Evolutionary conservation across 2,888 invertebrate genomes (phyloP).

Genomic region (Xanthia icteritia): DNA sequence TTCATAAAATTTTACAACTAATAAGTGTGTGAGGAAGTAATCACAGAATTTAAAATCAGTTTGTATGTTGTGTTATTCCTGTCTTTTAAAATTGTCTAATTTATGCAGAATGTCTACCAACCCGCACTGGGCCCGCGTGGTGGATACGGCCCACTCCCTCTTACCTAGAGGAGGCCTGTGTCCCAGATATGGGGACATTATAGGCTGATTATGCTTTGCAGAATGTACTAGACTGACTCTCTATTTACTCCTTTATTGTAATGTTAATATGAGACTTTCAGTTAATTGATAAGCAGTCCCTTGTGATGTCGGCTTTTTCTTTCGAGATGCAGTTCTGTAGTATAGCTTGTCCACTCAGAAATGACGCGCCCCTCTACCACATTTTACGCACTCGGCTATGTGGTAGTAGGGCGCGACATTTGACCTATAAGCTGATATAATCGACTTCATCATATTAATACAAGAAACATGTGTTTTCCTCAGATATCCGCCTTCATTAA

Average conservation of each 20-base stretch:
- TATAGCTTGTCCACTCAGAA: too few species aligned
- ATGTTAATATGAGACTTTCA: background rate
- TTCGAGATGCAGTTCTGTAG: too few species aligned
- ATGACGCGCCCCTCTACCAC: too few species aligned
- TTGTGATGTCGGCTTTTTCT: background rate
- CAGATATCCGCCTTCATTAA: constrained; percentile 88
- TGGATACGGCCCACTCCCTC: too few species aligned
- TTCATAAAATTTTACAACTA: too few species aligned
- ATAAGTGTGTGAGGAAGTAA: too few species aligned
- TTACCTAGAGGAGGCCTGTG: too few species aligned
- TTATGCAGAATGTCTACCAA: background rate
- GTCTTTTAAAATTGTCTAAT: background rate
- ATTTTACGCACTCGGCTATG: too few species aligned
- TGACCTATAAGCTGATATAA: background rate
- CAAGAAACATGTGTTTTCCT: constrained; percentile 22
- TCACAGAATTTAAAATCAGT: too few species aligned
- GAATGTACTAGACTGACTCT: background rate
- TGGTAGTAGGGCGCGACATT: too few species aligned
- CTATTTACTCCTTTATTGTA: background rate
- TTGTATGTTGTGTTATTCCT: too few species aligned
- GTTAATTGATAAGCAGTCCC: background rate
- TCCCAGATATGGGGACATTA: background rate
- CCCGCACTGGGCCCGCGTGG: background rate
- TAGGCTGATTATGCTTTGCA: background rate
- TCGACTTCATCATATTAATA: background rate